phyloP scores from a whole-genome alignment of 2,797 vertebrate species.

The Lithobates sylvaticus region DNA sequence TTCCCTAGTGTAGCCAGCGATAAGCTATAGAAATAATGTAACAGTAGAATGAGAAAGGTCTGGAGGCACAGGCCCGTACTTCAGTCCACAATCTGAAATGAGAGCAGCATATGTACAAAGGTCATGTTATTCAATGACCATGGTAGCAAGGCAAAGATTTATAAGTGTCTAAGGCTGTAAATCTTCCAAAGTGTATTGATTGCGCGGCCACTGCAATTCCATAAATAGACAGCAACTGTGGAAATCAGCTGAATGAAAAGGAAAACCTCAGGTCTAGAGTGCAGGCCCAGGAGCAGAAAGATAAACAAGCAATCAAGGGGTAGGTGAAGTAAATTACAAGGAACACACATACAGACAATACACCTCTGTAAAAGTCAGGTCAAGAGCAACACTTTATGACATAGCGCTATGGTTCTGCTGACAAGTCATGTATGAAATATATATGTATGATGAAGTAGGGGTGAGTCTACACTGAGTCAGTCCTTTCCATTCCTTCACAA shows the following conservation, averaged over 20 bases:
- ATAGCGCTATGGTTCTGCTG: background rate
- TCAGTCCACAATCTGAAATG: background rate
- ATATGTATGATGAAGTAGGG: background rate
- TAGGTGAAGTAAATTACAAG: background rate
- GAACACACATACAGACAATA: background rate
- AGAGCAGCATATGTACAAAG: constrained; percentile 3
- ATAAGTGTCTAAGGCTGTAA: constrained; percentile 7
- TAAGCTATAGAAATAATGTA: background rate
- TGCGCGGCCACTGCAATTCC: constrained; percentile 16
- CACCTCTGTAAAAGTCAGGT: constrained; percentile 15
- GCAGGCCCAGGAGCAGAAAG: background rate
- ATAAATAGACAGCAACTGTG: constrained; percentile 19
- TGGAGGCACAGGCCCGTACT: background rate
- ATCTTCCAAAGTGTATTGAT: constrained; percentile 20
- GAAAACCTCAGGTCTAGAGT: background rate
- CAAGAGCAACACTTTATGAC: constrained; percentile 1
- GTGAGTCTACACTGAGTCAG: background rate
- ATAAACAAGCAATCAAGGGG: background rate
- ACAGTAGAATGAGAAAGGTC: background rate
- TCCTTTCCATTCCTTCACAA: background rate
- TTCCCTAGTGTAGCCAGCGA: background rate
- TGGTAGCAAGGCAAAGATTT: constrained; percentile 4
- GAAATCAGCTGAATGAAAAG: constrained; percentile 33
- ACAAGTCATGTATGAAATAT: background rate
- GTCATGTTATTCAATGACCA: constrained; percentile 13